These are phyloP conservation scores for Drosophila neotestacea DNA, from an alignment of 2,888 invertebrate genomes.

Conservation along the genomic window DNA sequence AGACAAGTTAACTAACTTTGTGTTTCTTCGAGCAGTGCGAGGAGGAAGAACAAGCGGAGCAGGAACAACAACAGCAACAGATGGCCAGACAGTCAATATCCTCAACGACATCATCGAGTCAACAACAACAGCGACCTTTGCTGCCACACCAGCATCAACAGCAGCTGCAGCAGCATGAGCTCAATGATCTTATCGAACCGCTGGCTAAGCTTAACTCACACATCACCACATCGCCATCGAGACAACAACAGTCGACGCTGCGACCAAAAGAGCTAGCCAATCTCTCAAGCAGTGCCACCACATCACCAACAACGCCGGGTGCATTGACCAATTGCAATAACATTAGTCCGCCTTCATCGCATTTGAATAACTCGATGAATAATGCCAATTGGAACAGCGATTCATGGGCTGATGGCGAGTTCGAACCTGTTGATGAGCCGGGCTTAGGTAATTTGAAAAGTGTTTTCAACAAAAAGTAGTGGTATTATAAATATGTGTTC, in stretches of 20 bases:
- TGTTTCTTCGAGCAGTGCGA: conserved; percentile 74
- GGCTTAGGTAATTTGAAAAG: conserved; percentile 85
- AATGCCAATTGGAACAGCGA: conserved; percentile 85
- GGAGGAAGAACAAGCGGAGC: conserved; percentile 84
- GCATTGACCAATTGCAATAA: conserved; percentile 84
- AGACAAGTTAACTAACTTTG: neutral
- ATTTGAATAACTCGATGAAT: conserved; percentile 82
- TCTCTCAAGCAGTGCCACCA: conserved; percentile 77
- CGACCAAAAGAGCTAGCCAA: conserved; percentile 84
- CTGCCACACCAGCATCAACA: conserved; percentile 79
- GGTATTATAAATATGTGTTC: neutral
- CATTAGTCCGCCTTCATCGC: conserved; percentile 81
- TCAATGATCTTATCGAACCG: conserved; percentile 83
- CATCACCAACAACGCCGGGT: conserved; percentile 74
- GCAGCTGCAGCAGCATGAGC: conserved; percentile 80
- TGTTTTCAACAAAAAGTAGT: neutral
- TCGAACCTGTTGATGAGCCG: conserved; percentile 91
- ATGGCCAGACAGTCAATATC: conserved; percentile 80
- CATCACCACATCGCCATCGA: conserved; percentile 76
- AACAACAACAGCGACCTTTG: conserved; percentile 75
- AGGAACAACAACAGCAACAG: conserved; percentile 82
- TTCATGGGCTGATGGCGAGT: conserved; percentile 92
- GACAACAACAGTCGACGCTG: conserved; percentile 58
- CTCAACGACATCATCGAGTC: conserved; percentile 74
- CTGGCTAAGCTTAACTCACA: conserved; percentile 81